Evolutionary conservation across 2,113 vertebrate species (phyloP).

Genomic region (Guaruba guarouba): DNA sequence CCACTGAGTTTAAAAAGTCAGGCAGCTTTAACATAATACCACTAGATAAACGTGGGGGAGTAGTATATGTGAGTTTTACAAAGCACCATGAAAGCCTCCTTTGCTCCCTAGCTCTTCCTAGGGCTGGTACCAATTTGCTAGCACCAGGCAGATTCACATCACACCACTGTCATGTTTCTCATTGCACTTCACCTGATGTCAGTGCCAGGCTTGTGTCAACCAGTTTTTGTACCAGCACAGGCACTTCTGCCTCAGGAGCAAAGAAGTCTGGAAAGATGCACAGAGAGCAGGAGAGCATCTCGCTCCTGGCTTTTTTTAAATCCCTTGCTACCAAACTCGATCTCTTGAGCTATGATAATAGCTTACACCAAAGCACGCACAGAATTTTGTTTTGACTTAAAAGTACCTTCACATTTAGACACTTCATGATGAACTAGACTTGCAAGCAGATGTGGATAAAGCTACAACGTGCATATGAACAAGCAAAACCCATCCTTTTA

Average conservation of each 20-base stretch:
- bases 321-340: not conserved
- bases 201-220: not conserved
- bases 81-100: not conserved
- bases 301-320: not conserved
- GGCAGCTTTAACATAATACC: not conserved
- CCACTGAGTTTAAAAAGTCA: not conserved
- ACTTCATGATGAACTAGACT: not conserved
- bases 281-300: not conserved
- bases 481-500: not conserved
- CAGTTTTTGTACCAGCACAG: not conserved
- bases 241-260: not conserved
- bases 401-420: constrained; percentile 5
- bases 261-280: not conserved
- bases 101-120: not conserved
- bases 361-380: not conserved
- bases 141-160: not conserved
- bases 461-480: not conserved
- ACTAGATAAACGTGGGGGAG: accelerated
- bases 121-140: not conserved
- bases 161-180: accelerated
- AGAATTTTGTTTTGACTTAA: constrained; percentile 24
- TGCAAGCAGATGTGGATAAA: constrained; percentile 31
- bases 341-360: not conserved
- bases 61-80: too few species aligned
- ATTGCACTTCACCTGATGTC: not conserved